Percentiles rank a stretch among this genome's conserved stretches.
phyloP scores from a whole-genome alignment of 2,888 invertebrate species.

The Protophormia terraenovae region DNA sequence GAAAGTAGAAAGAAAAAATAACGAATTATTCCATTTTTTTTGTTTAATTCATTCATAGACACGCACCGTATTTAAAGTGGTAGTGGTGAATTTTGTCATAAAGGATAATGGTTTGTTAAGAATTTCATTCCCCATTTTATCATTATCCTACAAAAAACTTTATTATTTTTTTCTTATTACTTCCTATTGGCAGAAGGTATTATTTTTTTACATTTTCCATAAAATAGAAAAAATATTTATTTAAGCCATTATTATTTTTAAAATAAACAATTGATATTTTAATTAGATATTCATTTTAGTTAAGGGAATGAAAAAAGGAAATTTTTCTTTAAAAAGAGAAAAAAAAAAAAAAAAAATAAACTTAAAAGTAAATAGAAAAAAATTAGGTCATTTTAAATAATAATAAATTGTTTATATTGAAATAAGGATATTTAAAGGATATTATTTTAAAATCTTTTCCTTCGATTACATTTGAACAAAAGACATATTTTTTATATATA shows the following conservation, averaged over 20 bases:
- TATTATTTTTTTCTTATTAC: background rate
- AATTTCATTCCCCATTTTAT: slow-evolving; percentile 27
- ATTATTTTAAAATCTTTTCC: background rate
- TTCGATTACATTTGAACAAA: background rate
- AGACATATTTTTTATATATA: background rate
- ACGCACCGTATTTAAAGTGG: slow-evolving; percentile 52
- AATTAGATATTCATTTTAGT: slow-evolving; percentile 49
- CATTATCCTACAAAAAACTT: slow-evolving; percentile 16
- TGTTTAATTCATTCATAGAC: slow-evolving; percentile 67
- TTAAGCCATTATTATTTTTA: slow-evolving; percentile 39
- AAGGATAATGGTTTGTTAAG: slow-evolving; percentile 58
- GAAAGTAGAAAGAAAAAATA: slow-evolving; percentile 10
- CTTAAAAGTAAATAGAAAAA: background rate
- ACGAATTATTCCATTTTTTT: background rate
- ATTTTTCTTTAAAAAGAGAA: background rate
- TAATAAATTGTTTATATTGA: background rate
- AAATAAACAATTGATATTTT: slow-evolving; percentile 59
- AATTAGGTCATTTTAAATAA: background rate
- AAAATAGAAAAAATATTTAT: slow-evolving; percentile 36
- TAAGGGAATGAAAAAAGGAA: background rate
- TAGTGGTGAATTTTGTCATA: slow-evolving; percentile 32
- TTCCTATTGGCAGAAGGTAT: slow-evolving; percentile 25
- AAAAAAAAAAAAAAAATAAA: too few relatives aligned
- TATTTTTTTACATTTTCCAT: background rate
- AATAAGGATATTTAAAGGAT: background rate